Evolutionary conservation across 2,113 vertebrate genomes (phyloP), one percentile per base, ranked within the genome.

Genomic region (Astatoreochromis straeleni): DNA sequence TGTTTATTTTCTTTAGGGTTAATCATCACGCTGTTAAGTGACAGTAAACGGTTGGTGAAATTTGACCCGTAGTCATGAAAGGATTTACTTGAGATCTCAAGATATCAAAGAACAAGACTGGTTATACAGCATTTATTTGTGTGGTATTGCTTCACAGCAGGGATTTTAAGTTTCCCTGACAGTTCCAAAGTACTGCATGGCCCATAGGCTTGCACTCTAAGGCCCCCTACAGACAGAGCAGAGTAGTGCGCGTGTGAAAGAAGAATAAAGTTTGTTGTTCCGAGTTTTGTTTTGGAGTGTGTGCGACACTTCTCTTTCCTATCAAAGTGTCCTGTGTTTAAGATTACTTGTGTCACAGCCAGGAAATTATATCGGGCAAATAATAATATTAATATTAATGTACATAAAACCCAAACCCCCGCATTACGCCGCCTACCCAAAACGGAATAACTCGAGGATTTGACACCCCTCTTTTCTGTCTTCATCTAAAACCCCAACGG

Each of bases 181-280:
- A 31, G 35, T 26, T 38, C 1, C 38, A 33, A 33, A 21, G 47
- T 31, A n/a, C 73, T 0, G 9, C 29, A 17, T 9, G 53, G 7
- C 68, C 24, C 49, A 17, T 2, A 40, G 7, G 17, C 47, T 19
- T 57, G n/a, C 7, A 8, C 8, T 7, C 13, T 47, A 53, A 78
- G 9, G 87, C 4, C 92, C 88, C 83, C 94, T 93, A 42, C 84
- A 33, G 87, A 13, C 55, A 38, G 42, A 87, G 51, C 45, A 33
- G 13, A 40, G 84, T 83, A 90, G 58, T 84, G 58, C 85, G 80
- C 4, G 6, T 1, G 4, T n/a, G 3, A 21, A 12, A 17, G 70
- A n/a, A 29, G 8, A 55, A 24, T 7, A 16, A 35, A 54, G 31
- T 16, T 54, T 19, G 42, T 13, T 31, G 26, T n/a, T 78, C 9